Base-by-base conservation (phyloP, 2,888 invertebrate genomes). In the Eilema caniola region DNA sequence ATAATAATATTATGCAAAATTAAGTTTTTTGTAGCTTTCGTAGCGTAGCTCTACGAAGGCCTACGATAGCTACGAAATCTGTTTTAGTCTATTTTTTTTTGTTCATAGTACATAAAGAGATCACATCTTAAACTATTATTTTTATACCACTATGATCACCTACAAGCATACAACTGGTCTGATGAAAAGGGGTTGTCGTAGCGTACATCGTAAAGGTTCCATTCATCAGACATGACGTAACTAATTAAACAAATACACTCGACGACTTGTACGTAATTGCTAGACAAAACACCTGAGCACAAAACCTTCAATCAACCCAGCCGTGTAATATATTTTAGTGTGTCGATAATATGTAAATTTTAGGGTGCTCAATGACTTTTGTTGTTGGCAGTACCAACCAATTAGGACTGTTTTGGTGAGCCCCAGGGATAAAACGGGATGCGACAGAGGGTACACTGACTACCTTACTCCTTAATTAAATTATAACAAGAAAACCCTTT, bases 401-500 rank as follows among this genome's bases (percentile, higher is more conserved):
- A 83, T 84, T 84, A 82, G 71, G 78, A 74, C 67, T 79, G 78
- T 80, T 77, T 73, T 69, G 80, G 72, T 70, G 73, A 79, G 76
- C 76, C 73, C 23, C 53, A 41, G 79, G 64, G 79, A 78, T 79
- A 74, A 77, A 81, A 70, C 69, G 74, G 79, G 73, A 78, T 75
- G 64, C 64, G 61, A 66, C 47, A 28, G 62, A 62, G 41, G 60
- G 7, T 74, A 68, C 64, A 56, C 74, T 69, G 69, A 71, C 73
- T 56, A 61, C 66, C 66, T 60, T 66, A 47, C 67, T 81, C 80
- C 76, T 83, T 83, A 83, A 85, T 85, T 83, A 81, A 85, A 83
- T 82, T 79, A 82, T 79, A 78, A 69, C 69, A 81, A 80, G 81
- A 80, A 79, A 81, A 77, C 76, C 83, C 78, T 77, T 81, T 80